These are phyloP conservation scores for Athalia cordata DNA, from an alignment of 2,888 invertebrate genomes.

Conservation along the genomic window DNA sequence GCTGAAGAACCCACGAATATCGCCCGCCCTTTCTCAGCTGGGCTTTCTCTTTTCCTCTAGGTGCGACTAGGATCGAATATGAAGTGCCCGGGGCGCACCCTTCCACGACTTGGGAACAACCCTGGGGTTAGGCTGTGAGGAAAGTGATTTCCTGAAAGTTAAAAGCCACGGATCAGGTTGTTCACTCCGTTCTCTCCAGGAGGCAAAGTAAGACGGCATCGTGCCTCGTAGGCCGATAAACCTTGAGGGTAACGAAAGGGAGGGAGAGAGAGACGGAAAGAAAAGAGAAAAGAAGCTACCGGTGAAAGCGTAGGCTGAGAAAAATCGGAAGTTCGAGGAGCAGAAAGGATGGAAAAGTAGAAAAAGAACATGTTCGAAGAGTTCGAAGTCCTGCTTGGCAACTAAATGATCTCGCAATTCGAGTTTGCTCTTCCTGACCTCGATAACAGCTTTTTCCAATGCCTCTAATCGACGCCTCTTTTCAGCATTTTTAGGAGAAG, in stretches of 20 bases:
- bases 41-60: constrained; percentile 20
- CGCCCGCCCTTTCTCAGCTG: constrained; percentile 5
- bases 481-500: too few relatives aligned
- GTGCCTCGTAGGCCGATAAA: constrained; percentile 13
- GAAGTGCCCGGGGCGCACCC: constrained; percentile 24
- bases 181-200: constrained; percentile 51
- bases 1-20: constrained; percentile 12
- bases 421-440: constrained; percentile 26
- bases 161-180: constrained; percentile 70
- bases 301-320: background rate
- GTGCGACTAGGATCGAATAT: constrained; percentile 39
- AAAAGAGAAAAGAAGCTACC: background rate
- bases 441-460: constrained; percentile 12
- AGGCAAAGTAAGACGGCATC: constrained; percentile 26
- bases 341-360: constrained; percentile 9
- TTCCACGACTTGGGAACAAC: constrained; percentile 52
- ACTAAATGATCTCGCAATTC: constrained; percentile 26
- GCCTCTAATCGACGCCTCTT: background rate
- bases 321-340: background rate
- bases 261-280: background rate
- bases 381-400: constrained; percentile 20
- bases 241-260: background rate
- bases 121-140: constrained; percentile 67
- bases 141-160: constrained; percentile 72
- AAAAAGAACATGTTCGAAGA: background rate